Evolutionary conservation across 2,888 invertebrate species (phyloP).

Genomic region (Cataglyphis altisquamis): DNA sequence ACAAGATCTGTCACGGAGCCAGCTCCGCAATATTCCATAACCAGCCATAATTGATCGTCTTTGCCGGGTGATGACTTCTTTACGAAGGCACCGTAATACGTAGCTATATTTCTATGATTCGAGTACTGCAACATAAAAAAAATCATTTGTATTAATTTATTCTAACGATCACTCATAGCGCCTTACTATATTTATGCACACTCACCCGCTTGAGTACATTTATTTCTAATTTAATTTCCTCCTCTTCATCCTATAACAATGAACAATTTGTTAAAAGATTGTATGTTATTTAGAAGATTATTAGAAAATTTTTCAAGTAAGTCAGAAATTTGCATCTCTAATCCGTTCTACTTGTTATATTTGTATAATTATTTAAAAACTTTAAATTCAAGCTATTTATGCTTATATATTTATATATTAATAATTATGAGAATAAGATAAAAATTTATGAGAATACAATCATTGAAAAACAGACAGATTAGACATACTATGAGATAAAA

Average conservation of each 20-base stretch:
- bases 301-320: background rate
- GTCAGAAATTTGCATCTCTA: background rate
- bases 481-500: background rate
- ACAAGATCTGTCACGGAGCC: slow-evolving; percentile 99
- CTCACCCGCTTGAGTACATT: slow-evolving; percentile 97
- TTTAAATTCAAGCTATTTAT: background rate
- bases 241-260: slow-evolving; percentile 95
- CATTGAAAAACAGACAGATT: background rate
- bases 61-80: slow-evolving; percentile 99
- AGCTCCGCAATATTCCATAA: slow-evolving; percentile 99
- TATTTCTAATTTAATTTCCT: slow-evolving; percentile 99
- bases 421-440: background rate
- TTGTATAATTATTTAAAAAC: background rate
- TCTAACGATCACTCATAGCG: background rate
- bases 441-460: background rate
- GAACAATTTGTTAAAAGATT: slow-evolving; percentile 42
- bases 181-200: slow-evolving; percentile 36
- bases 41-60: slow-evolving; percentile 99
- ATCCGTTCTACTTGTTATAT: background rate
- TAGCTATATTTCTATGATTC: slow-evolving; percentile 99
- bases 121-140: slow-evolving; percentile 90
- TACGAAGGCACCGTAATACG: slow-evolving; percentile 99
- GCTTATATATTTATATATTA: no score
- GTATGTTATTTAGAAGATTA: background rate
- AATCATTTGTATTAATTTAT: slow-evolving; percentile 4